Percentiles rank a stretch among this genome's conserved stretches.
Conservation (phyloP, 2,888 invertebrate genomes). For the Drosophila kanekoi region DNA sequence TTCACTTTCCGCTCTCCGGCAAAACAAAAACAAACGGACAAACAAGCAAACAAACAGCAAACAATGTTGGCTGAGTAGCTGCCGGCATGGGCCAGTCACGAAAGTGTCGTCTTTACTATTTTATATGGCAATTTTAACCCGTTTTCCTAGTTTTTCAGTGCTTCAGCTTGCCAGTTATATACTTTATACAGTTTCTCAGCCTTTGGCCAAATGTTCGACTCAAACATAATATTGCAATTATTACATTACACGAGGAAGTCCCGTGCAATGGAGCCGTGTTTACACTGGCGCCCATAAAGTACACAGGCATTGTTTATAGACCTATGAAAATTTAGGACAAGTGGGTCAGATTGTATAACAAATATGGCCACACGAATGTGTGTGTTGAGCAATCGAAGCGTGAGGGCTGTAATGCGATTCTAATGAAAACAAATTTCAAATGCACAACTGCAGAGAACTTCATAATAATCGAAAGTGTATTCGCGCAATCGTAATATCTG, state of each 20-base stretch:
- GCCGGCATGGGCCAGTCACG: conserved; percentile 69
- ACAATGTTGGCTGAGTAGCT: conserved; percentile 48
- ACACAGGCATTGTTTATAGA: conserved; percentile 22
- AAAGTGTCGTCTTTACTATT: conserved; percentile 78
- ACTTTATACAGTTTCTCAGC: conserved; percentile 39
- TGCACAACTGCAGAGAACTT: neutral
- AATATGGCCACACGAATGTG: conserved; percentile 1
- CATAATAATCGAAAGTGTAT: too few species aligned
- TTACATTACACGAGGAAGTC: conserved; percentile 48
- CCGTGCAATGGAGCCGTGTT: conserved; percentile 9
- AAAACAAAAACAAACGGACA: conserved; percentile 27
- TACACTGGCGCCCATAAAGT: conserved; percentile 21
- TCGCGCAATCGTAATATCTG: too few species aligned
- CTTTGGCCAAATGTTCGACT: conserved; percentile 36
- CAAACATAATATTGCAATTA: conserved; percentile 65
- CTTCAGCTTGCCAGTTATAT: conserved; percentile 21
- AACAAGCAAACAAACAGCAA: conserved; percentile 52
- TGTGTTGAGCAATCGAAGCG: neutral
- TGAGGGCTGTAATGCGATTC: neutral
- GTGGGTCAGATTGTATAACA: conserved; percentile 52
- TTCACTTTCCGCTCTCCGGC: conserved; percentile 66
- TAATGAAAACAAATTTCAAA: neutral
- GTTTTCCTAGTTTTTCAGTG: conserved; percentile 72
- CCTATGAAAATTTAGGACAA: conserved; percentile 20
- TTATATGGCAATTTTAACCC: conserved; percentile 81